phyloP scores from a whole-genome alignment of 2,888 invertebrate genomes.

The Hybos culiciformis region DNA sequence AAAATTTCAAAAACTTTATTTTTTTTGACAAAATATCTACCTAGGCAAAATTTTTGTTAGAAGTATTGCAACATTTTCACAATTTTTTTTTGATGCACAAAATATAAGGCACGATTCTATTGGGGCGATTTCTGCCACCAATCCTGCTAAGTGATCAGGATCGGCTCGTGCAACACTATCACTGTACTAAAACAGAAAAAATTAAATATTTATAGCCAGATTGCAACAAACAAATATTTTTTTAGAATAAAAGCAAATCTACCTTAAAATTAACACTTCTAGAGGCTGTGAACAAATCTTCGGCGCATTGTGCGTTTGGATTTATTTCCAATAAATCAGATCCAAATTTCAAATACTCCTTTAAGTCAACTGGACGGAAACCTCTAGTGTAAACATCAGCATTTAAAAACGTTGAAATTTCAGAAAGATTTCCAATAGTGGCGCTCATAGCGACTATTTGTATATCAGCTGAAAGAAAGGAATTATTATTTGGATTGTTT shows the following conservation, averaged over 20 bases:
- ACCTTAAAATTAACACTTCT: conserved; percentile 40
- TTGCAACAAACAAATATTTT: too few species aligned
- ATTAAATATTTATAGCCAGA: too few species aligned
- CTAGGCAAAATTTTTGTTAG: conserved; percentile 49
- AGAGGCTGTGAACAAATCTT: conserved; percentile 40
- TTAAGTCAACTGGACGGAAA: conserved; percentile 79
- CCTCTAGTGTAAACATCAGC: conserved; percentile 70
- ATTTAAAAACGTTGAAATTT: conserved; percentile 65
- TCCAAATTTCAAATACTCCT: conserved; percentile 70
- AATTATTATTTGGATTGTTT: conserved; percentile 1
- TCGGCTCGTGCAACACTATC: conserved; percentile 46
- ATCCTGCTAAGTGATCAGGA: conserved; percentile 65
- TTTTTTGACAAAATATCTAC: conserved; percentile 9
- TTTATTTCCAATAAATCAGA: conserved; percentile 43
- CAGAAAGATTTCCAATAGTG: conserved; percentile 80
- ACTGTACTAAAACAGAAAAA: conserved; percentile 44
- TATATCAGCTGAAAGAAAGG: conserved; percentile 39
- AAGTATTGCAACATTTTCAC: conserved; percentile 75
- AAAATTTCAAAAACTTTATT: background rate
- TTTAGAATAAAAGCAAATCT: conserved; percentile 3
- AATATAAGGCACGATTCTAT: conserved; percentile 73
- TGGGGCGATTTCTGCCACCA: conserved; percentile 72
- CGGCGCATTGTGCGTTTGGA: conserved; percentile 32
- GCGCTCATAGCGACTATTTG: conserved; percentile 97
- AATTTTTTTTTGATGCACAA: conserved; percentile 85